Evolutionary conservation across 2,888 invertebrate species (phyloP), one percentile per base, ranked within the genome.

Genomic region (Gymnocheta viridis): DNA sequence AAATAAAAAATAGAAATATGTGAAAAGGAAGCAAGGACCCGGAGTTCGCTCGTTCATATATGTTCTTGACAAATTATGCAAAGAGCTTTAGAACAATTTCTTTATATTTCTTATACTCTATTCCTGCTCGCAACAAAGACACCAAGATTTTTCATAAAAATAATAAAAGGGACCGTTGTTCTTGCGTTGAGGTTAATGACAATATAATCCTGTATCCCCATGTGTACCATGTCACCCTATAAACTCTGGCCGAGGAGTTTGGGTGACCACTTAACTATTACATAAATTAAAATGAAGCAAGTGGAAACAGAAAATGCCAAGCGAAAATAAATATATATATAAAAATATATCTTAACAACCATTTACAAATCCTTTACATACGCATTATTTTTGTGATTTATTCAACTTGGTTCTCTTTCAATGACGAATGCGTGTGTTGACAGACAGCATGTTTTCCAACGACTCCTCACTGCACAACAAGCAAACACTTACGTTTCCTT

Each of bases 261-360:
- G 83, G 60, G 76, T 80, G 80, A 83, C 83, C 80, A 83, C 83
- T 83, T 79, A 64, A 80, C 80, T 72, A 83, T 80, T 54, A 74
- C 67, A 82, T 67, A 79, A 79, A 82, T 82, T 73, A 62, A 72
- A 82, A 58, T 49, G 58, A 67, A 81, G 60, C 73, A 66, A 70
- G 58, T 29, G n/a, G 44, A 44, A 70, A 38, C 35, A 32, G 38
- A 27, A 58, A 41, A 29, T 49, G 17, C 5, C 29, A 19, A 69
- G n/a, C n/a, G 17, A 3, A n/a, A 27, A 27, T 1, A 54, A 24
- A 38, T 10, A 35, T 44, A 60, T 4, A 41, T 9, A 51, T 35
- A 19, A 38, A 44, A 66, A 47, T 12, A 56, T 70, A 47, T 70
- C 56, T 64, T 56, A 64, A 82, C 51, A 76, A 56, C 38, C 77